Evolutionary conservation across 2,888 invertebrate species (phyloP).

Genomic region (Arge pagana): DNA sequence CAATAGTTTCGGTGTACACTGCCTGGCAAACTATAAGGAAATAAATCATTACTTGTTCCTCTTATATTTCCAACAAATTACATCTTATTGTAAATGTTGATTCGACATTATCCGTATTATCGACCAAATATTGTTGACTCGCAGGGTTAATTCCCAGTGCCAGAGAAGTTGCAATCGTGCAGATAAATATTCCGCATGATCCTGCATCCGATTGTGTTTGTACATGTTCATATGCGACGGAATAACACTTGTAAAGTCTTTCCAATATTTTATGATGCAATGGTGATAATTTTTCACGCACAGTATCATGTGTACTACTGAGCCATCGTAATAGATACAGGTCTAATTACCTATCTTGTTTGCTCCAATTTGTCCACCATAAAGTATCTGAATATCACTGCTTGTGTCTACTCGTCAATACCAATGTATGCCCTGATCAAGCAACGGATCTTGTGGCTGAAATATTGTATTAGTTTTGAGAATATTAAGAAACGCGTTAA

Average conservation of each 20-base stretch:
- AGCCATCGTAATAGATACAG: constrained; percentile 2
- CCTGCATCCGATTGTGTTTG: constrained; percentile 1
- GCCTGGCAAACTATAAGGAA: not conserved
- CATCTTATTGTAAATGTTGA: constrained; percentile 1
- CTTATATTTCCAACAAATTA: not conserved
- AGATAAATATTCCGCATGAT: constrained; percentile 1
- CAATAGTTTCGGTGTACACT: not conserved
- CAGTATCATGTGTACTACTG: constrained; percentile 4
- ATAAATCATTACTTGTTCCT: not conserved
- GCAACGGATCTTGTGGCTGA: not conserved
- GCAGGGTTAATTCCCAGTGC: not conserved
- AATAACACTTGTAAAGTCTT: not conserved
- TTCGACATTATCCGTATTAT: not conserved
- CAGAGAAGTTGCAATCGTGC: constrained; percentile 5
- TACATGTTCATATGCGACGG: not conserved
- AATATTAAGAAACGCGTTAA: constrained; percentile 4
- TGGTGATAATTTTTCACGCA: not conserved
- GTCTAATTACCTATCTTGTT: constrained; percentile 2
- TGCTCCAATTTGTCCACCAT: not conserved
- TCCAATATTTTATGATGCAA: not conserved
- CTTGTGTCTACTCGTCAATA: not conserved
- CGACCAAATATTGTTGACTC: not conserved
- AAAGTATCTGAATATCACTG: constrained; percentile 5
- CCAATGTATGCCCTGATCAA: not conserved
- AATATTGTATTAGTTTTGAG: not conserved